Conservation (phyloP, 2,888 invertebrate genomes). For the Rambutsinella grinnellia region DNA sequence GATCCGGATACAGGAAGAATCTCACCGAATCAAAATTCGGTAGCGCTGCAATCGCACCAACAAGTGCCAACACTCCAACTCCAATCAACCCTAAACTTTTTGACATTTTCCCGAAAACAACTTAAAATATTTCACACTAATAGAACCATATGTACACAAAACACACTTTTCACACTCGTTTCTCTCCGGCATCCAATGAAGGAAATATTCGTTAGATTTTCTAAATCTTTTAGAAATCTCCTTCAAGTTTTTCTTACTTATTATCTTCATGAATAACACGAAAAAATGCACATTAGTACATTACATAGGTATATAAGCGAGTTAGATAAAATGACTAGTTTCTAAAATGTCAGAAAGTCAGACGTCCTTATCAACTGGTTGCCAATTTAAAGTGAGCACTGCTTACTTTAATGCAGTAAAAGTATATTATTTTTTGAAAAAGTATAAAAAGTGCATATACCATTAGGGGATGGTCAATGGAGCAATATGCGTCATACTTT, state of each 20-base stretch:
- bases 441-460: conserved; percentile 2
- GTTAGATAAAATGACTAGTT: conserved; percentile 19
- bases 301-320: neutral
- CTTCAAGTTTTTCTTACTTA: too few species aligned
- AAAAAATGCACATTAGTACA: too few species aligned
- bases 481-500: neutral
- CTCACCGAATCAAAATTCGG: conserved; percentile 51
- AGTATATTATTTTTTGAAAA: conserved; percentile 3
- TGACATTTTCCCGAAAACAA: conserved; percentile 16
- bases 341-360: conserved; percentile 17
- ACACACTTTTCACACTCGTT: neutral
- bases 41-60: conserved; percentile 9
- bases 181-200: too few species aligned
- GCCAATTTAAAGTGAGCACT: conserved; percentile 37
- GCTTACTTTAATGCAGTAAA: conserved; percentile 3
- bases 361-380: conserved; percentile 32
- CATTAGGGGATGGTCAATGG: neutral
- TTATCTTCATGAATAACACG: too few species aligned
- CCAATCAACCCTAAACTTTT: neutral
- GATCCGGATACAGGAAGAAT: conserved; percentile 57
- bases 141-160: too few species aligned
- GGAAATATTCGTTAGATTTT: neutral
- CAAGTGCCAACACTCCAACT: conserved; percentile 16
- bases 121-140: neutral
- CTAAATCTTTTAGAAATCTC: neutral